phyloP scores from a whole-genome alignment of 2,888 invertebrate genomes.

The Corbicula japonica region DNA sequence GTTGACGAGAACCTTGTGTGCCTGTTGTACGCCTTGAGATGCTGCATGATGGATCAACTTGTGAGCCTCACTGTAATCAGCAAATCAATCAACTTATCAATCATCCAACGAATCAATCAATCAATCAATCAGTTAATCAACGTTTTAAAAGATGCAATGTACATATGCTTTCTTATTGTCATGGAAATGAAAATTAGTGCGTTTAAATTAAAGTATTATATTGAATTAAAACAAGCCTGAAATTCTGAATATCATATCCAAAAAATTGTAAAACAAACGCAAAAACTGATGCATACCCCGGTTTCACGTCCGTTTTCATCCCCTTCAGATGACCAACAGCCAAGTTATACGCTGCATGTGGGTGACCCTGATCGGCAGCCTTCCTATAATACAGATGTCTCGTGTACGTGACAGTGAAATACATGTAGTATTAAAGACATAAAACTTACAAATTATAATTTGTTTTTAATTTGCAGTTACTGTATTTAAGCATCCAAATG shows the following conservation, averaged over 20 bases:
- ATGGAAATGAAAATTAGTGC: neutral
- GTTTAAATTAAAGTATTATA: neutral
- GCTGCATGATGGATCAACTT: conserved; percentile 86
- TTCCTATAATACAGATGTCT: conserved; percentile 80
- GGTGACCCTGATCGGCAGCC: conserved; percentile 88
- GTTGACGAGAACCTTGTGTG: conserved; percentile 85
- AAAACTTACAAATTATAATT: neutral
- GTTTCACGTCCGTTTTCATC: conserved; percentile 84
- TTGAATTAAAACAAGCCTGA: neutral
- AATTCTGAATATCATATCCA: neutral
- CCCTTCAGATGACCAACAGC: conserved; percentile 88
- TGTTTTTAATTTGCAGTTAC: no score
- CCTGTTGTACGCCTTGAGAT: conserved; percentile 86
- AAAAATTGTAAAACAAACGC: neutral
- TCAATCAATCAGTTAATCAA: neutral
- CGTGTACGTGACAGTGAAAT: no score
- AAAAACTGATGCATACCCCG: conserved; percentile 84
- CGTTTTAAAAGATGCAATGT: neutral
- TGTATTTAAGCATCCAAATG: no score
- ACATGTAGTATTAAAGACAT: neutral
- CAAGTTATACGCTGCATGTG: conserved; percentile 88
- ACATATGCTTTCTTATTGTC: neutral
- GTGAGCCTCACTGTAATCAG: conserved; percentile 85
- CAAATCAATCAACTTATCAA: conserved; percentile 21
- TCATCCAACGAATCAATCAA: neutral